A percentile compares a stretch with the other conserved stretches of the same genome.
Conservation (phyloP, 2,888 invertebrate genomes). For the Campopleginae sp. region DNA sequence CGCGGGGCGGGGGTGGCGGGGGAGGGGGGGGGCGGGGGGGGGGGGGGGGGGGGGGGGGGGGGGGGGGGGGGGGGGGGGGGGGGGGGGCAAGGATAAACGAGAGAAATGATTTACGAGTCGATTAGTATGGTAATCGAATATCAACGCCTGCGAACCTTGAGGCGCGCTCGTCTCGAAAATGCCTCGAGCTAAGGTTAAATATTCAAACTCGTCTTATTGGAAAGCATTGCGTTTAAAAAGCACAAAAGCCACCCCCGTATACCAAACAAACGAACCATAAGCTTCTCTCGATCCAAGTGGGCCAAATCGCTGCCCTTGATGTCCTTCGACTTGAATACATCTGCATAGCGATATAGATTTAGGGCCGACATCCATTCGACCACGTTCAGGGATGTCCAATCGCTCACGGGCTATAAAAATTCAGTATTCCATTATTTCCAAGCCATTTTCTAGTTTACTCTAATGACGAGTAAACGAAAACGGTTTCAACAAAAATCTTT, state of each 20-base stretch:
- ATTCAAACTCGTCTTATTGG: constrained; percentile 25
- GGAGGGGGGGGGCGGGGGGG: too few relatives aligned
- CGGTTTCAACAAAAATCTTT: background rate
- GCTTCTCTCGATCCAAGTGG: constrained; percentile 88
- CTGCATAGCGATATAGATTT: constrained; percentile 89
- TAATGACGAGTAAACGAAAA: too few relatives aligned
- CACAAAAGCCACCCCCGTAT: too few relatives aligned
- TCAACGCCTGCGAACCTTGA: constrained; percentile 74
- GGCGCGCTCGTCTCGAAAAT: too few relatives aligned
- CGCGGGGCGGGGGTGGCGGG: too few relatives aligned
- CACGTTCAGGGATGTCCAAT: constrained; percentile 90
- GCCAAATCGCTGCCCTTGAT: constrained; percentile 89
- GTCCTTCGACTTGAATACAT: constrained; percentile 89
- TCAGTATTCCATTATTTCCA: too few relatives aligned
- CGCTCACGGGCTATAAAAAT: constrained; percentile 87
- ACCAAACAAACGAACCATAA: constrained; percentile 86
- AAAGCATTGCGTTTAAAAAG: background rate
- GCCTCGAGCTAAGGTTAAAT: constrained; percentile 30
- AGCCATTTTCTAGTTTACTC: too few relatives aligned
- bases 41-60: too few relatives aligned
- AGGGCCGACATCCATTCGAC: constrained; percentile 91
- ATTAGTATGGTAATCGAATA: constrained; percentile 79
- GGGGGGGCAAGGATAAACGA: constrained; percentile 63
- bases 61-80: too few relatives aligned
- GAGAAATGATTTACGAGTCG: constrained; percentile 77